Evolutionary conservation across 2,113 vertebrate species (phyloP), one percentile per base, ranked within the genome.

Genomic region (Gopherus flavomarginatus): DNA sequence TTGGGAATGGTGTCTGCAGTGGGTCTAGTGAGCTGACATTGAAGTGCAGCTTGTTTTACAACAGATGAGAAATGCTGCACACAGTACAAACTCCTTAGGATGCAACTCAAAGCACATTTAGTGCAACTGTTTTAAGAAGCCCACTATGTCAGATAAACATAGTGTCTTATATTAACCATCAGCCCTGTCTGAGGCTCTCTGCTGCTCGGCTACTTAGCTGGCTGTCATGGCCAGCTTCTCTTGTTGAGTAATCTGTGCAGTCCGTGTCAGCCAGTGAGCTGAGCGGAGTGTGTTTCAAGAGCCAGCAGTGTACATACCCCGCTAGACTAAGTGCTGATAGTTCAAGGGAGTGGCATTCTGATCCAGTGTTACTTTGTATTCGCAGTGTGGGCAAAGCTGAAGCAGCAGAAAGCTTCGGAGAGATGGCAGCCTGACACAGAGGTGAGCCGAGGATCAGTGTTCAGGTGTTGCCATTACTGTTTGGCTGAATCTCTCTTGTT

Each of bases 341-440:
- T 6, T 91, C 0, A 0, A 50, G 54, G 17, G 35, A 69, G 31
- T 38, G 72, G 2, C 82, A 12, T 6, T 81, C 83, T 86, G 47
- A 75, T 72, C 11, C 26, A 88, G 16, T 90, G 2, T 93, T 8
- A 6, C 72, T 94, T 97, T 96, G 93, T 91, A 1, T 95, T 94
- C 82, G 7, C 78, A 99, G 99, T 99, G 98, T 99, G 99, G 99
- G 99, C 99, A 3, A 99, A 99, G 96, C 98, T 99, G 98, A 99
- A 99, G 97, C 99, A 99, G 57, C 99, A 99, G 98, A 99, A 99
- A 97, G 99, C 99, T 0, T 99, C 98, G 2, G 99, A 99, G 97
- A 97, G 99, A 27, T 99, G 99, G 99, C 99, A 99, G 98, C 99
- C 99, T 0, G 99, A 99, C 97, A 99, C 99, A 57, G 99, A 99